These are phyloP conservation scores for Nylanderia fulva DNA, from an alignment of 1,140 invertebrate species.

Conservation along the genomic window DNA sequence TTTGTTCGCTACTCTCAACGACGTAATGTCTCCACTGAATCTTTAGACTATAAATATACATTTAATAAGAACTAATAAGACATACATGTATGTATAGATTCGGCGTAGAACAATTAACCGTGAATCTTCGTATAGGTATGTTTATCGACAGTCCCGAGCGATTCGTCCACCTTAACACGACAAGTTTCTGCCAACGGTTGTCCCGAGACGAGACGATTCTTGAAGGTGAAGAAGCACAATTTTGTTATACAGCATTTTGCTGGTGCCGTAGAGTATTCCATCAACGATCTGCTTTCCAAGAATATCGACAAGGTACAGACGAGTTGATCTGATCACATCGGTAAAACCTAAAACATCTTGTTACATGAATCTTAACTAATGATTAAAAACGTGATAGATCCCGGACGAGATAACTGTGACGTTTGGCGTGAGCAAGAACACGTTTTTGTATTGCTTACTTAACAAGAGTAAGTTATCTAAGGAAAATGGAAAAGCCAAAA, in stretches of 20 bases:
- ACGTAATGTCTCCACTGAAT: slow-evolving; percentile 72
- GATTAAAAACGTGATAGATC: slow-evolving; percentile 40
- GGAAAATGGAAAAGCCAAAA: slow-evolving; percentile 66
- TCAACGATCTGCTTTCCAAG: slow-evolving; percentile 50
- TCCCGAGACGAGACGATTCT: background rate
- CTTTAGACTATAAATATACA: too few relatives aligned
- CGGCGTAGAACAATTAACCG: background rate
- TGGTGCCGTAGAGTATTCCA: slow-evolving; percentile 52
- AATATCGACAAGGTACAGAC: slow-evolving; percentile 66
- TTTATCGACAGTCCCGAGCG: slow-evolving; percentile 21
- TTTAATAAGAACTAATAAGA: too few relatives aligned
- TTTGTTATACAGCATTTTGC: slow-evolving; percentile 61
- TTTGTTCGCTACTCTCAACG: slow-evolving; percentile 83
- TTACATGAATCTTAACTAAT: too few relatives aligned
- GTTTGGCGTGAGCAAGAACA: slow-evolving; percentile 53
- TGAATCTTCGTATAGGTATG: slow-evolving; percentile 42
- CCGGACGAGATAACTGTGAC: slow-evolving; percentile 55
- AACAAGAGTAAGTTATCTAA: background rate
- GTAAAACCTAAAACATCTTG: too few relatives aligned
- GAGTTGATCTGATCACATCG: background rate
- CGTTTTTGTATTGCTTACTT: slow-evolving; percentile 53
- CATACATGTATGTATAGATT: too few relatives aligned
- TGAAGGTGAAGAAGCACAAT: slow-evolving; percentile 24
- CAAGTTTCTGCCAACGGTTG: background rate
- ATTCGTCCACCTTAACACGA: slow-evolving; percentile 4